Evolutionary conservation across 1,140 invertebrate species (phyloP).

Genomic region (Hetaerina americana): DNA sequence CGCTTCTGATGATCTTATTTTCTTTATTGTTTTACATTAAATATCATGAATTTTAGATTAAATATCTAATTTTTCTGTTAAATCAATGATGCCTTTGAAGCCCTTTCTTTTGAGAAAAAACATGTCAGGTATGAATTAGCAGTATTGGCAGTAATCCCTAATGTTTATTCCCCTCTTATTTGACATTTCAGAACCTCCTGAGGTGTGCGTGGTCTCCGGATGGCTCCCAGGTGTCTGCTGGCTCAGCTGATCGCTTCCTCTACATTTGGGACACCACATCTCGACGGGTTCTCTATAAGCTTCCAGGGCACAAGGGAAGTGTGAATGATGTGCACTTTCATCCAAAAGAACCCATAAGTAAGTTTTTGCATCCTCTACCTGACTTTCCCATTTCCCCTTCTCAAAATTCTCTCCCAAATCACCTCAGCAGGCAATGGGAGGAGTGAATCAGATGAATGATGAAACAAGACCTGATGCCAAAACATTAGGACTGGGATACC

Average conservation of each 20-base stretch:
- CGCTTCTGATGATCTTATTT: no score
- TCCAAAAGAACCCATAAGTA: conserved; percentile 82
- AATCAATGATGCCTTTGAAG: no score
- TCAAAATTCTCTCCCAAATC: not conserved
- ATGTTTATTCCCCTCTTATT: no score
- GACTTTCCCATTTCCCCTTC: not conserved
- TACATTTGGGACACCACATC: conserved; percentile 96
- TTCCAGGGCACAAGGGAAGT: conserved; percentile 95
- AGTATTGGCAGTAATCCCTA: no score
- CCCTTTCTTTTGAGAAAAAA: no score
- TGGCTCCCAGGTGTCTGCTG: conserved; percentile 74
- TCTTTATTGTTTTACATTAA: no score
- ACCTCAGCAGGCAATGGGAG: not conserved
- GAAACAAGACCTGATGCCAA: no score
- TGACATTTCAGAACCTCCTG: conserved; percentile 64
- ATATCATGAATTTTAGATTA: no score
- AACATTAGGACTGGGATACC: no score
- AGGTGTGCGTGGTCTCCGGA: conserved; percentile 78
- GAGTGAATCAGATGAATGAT: not conserved
- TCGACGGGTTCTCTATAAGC: conserved; percentile 83
- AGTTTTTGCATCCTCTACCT: conserved; percentile 21
- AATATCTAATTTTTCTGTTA: no score
- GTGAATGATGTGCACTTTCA: conserved; percentile 97
- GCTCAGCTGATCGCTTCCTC: conserved; percentile 89
- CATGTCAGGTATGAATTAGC: no score